Percentiles rank a stretch among this genome's conserved stretches.
These are phyloP conservation scores for Ophion slaviceki DNA, from an alignment of 2,888 invertebrate genomes.

Conservation along the genomic window DNA sequence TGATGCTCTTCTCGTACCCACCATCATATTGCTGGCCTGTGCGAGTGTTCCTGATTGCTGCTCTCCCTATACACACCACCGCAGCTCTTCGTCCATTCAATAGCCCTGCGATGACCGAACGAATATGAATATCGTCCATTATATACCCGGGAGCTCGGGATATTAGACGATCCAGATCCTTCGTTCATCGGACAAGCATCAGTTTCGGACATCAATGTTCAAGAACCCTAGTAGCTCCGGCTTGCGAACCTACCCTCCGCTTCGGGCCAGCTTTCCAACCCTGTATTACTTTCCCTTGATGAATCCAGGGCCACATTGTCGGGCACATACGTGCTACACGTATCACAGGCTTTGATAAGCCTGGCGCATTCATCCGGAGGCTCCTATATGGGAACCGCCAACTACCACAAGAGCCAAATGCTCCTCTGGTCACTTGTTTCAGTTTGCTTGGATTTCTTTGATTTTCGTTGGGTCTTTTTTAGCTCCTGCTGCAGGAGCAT, in stretches of 20 bases:
- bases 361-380: constrained; percentile 64
- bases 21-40: background rate
- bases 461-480: too few relatives aligned
- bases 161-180: constrained; percentile 22
- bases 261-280: constrained; percentile 30
- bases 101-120: constrained; percentile 68
- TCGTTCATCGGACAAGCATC: constrained; percentile 30
- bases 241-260: background rate
- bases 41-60: constrained; percentile 30
- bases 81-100: constrained; percentile 53
- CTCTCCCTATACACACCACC: constrained; percentile 15
- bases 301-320: constrained; percentile 60
- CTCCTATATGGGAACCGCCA: constrained; percentile 48
- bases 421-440: too few relatives aligned
- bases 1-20: constrained; percentile 33
- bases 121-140: constrained; percentile 73
- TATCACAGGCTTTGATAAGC: constrained; percentile 35
- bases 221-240: background rate
- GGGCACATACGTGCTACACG: constrained; percentile 17
- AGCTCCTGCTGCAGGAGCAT: too few relatives aligned
- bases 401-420: background rate
- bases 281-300: constrained; percentile 70
- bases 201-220: constrained; percentile 28
- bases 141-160: constrained; percentile 54
- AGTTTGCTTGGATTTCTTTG: too few relatives aligned